Conservation (phyloP, 2,113 vertebrate species). For the Setophaga petechia region DNA sequence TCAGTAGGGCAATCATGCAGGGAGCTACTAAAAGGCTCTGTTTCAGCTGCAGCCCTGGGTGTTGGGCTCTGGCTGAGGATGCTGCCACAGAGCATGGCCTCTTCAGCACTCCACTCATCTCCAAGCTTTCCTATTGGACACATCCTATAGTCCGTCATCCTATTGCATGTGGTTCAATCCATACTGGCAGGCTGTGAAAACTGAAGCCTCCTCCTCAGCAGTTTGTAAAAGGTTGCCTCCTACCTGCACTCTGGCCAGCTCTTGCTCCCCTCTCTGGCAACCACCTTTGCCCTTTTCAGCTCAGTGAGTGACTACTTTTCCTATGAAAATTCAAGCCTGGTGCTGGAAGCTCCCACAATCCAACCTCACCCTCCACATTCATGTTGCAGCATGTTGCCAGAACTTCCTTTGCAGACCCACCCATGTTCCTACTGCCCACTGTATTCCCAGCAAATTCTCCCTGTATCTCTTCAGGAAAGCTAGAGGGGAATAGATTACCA, state of each 20-base stretch:
- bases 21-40: not conserved
- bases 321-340: not conserved
- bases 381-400: not conserved
- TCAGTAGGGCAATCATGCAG: not conserved
- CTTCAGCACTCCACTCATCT: not conserved
- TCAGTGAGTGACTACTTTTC: not conserved
- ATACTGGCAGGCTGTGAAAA: not conserved
- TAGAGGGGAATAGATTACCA: not conserved
- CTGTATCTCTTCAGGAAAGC: not conserved
- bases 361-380: not conserved
- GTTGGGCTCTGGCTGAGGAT: not conserved
- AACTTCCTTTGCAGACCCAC: not conserved
- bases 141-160: fast-evolving
- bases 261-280: not conserved
- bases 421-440: not conserved
- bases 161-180: not conserved
- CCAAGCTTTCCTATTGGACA: not conserved
- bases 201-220: not conserved
- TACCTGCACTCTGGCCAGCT: not conserved
- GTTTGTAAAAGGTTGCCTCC: not conserved
- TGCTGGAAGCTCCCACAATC: not conserved
- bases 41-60: not conserved
- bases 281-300: not conserved
- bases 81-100: not conserved
- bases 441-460: not conserved